These are phyloP conservation scores for Callospermophilus lateralis DNA, from an alignment of 2,113 vertebrate species.

Conservation along the genomic window DNA sequence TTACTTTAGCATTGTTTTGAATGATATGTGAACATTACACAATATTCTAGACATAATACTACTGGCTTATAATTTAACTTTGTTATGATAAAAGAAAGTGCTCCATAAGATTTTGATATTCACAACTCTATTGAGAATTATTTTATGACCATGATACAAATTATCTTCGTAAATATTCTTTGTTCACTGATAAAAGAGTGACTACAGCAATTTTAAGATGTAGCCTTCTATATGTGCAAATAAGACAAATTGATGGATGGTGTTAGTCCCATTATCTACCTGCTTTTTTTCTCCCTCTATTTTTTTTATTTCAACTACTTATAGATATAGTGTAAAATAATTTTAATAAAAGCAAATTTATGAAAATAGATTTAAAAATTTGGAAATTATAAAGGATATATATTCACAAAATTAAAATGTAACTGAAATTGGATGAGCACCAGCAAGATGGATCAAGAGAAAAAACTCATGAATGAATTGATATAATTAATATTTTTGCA, in stretches of 20 bases:
- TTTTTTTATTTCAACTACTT: background rate
- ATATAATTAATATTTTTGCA: background rate
- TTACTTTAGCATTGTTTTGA: background rate
- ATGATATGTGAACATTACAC: background rate
- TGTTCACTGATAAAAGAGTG: background rate
- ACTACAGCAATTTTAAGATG: background rate
- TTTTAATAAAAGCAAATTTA: background rate
- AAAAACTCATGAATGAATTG: background rate
- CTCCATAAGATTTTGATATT: background rate
- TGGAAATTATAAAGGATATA: background rate
- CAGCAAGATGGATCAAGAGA: background rate
- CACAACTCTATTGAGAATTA: background rate
- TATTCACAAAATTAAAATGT: background rate
- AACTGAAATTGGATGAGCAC: background rate
- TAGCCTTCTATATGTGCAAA: background rate
- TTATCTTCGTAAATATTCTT: background rate
- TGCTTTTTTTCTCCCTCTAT: background rate
- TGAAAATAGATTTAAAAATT: background rate
- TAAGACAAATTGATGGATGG: background rate
- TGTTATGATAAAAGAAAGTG: background rate
- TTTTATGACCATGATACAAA: background rate
- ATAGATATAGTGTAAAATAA: background rate
- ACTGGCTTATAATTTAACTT: background rate
- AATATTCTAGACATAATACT: background rate
- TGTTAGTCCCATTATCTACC: background rate